These are phyloP conservation scores for Callorhinus ursinus DNA, from an alignment of 2,113 vertebrate species.

Conservation along the genomic window DNA sequence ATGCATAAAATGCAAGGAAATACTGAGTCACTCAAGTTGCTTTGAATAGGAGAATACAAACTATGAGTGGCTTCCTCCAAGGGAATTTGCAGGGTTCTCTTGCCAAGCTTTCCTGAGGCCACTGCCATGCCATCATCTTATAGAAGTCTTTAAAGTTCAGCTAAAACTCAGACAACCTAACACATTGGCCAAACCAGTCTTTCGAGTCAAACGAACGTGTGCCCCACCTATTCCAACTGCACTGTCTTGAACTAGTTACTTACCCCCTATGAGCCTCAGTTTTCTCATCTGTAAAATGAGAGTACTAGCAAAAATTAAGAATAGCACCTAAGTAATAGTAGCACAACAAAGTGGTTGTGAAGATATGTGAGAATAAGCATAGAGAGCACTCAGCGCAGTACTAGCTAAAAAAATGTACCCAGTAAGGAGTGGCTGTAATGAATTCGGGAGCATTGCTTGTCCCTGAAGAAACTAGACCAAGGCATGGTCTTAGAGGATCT, in stretches of 20 bases:
- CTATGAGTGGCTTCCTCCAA: background rate
- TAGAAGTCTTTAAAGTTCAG: background rate
- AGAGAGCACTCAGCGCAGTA: background rate
- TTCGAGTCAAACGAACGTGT: background rate
- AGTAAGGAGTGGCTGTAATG: background rate
- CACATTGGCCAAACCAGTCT: background rate
- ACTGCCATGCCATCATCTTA: background rate
- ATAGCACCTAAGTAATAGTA: background rate
- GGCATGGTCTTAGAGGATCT: background rate
- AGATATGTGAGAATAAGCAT: background rate
- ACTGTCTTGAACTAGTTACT: background rate
- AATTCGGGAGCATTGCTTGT: background rate
- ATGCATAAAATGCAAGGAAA: conserved; percentile 22
- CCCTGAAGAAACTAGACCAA: background rate
- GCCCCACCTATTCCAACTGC: background rate
- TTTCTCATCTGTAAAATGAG: background rate
- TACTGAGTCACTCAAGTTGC: background rate
- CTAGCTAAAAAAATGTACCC: background rate
- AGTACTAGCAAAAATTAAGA: background rate
- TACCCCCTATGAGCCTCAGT: background rate
- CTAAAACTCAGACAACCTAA: background rate
- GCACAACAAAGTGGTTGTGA: background rate
- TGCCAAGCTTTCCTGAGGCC: background rate
- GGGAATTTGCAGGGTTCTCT: background rate
- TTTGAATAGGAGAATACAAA: conserved; percentile 7